Evolutionary conservation across 2,797 vertebrate species (phyloP).

Genomic region (Sebastes vulpes): DNA sequence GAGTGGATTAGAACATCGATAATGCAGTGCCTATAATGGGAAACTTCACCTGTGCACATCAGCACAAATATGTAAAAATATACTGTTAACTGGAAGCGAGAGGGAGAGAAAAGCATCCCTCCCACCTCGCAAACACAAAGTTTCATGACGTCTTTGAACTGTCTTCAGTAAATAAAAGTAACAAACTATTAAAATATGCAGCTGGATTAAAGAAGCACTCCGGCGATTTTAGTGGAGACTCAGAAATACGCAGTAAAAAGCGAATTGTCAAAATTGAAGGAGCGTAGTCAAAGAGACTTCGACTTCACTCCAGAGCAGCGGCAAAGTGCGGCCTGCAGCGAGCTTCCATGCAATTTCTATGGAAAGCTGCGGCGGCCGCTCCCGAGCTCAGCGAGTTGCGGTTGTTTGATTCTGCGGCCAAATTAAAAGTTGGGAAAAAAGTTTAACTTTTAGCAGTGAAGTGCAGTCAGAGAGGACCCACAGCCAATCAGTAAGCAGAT

Average conservation of each 20-base stretch:
- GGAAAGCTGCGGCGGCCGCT: too few relatives aligned
- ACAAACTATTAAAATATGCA: not conserved
- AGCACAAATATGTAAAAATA: not conserved
- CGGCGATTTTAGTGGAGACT: not conserved
- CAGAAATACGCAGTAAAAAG: not conserved
- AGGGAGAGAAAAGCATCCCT: not conserved
- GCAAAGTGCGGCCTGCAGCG: too few relatives aligned
- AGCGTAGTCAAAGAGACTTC: not conserved
- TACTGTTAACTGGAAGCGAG: not conserved
- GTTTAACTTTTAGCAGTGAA: too few relatives aligned
- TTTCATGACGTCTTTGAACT: slow-evolving; percentile 2
- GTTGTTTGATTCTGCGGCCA: too few relatives aligned
- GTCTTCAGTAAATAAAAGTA: not conserved
- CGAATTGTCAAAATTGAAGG: not conserved
- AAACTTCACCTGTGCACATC: not conserved
- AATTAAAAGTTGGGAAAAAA: too few relatives aligned
- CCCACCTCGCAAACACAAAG: not conserved
- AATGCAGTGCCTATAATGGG: not conserved
- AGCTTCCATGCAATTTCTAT: too few relatives aligned
- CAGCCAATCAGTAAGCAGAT: too few relatives aligned
- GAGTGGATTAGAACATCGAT: slow-evolving; percentile 3
- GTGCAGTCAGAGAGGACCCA: too few relatives aligned
- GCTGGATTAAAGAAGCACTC: not conserved
- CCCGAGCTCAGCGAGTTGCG: too few relatives aligned
- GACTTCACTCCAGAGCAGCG: too few relatives aligned